Evolutionary conservation across 2,888 invertebrate genomes (phyloP), one percentile per base, ranked within the genome.

Genomic region (Andrena minutula): DNA sequence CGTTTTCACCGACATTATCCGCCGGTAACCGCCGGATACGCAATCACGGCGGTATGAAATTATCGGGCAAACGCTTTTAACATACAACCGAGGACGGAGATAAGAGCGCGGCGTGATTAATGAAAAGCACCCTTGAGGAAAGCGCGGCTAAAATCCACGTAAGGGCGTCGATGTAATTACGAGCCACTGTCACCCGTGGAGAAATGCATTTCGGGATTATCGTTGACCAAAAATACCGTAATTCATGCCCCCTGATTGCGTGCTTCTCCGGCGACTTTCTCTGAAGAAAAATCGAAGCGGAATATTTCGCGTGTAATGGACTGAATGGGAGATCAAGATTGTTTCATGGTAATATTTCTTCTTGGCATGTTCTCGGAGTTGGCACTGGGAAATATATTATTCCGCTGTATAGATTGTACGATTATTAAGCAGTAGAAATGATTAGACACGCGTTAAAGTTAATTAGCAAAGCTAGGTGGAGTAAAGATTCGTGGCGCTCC

Each of bases 101-200:
- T 66, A 72, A 72, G 68, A 77, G 68, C 30, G 30, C 20, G 49
- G 65, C 28, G 71, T 79, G 66, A 79, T 79, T 79, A 77, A 79
- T 79, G 79, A 76, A 76, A 71, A 51, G 76, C 68, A 76, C 70
- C 60, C 70, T 76, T 65, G 76, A 76, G 79, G 51, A 76, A 66
- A 79, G 60, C 65, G 64, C 49, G 61, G 75, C 51, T 78, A 78
- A 75, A 74, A 75, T 75, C 28, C 66, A 30, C 41, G 49, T 35
- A 61, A 66, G 60, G 61, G 60, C 74, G 66, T 66, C 75, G 77
- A 66, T 61, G 77, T 61, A 66, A 78, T 75, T 74, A 66, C 74
- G n/a, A 6, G 6, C 28, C 49, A 61, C 61, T 66, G 74, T 77
- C 74, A 61, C 75, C 65, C n/a, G n/a, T 30, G 41, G 51, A 77